Evolutionary conservation across 2,888 invertebrate genomes (phyloP).

Genomic region (Clanis bilineata): DNA sequence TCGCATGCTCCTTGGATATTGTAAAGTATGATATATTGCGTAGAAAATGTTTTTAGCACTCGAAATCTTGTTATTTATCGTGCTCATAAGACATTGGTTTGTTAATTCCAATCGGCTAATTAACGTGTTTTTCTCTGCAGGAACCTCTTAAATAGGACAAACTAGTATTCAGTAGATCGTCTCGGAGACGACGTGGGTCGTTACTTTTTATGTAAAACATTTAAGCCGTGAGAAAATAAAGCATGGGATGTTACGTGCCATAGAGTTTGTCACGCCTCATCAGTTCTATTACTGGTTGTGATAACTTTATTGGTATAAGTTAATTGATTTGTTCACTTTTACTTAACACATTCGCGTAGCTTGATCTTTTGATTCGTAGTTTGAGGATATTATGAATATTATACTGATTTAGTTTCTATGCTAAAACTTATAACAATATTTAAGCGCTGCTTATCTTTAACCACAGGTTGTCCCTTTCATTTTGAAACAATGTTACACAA

Average conservation of each 20-base stretch:
- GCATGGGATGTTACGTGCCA: neutral
- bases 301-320: too few species aligned
- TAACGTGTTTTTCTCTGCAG: neutral
- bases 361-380: too few species aligned
- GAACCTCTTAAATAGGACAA: neutral
- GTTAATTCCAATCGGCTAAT: neutral
- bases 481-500: too few species aligned
- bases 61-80: conserved; percentile 41
- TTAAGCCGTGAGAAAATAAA: neutral
- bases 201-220: neutral
- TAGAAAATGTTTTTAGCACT: conserved; percentile 44
- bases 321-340: too few species aligned
- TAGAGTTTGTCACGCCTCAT: neutral
- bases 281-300: neutral
- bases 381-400: too few species aligned
- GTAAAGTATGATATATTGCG: conserved; percentile 70
- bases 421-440: too few species aligned
- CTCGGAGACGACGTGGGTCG: too few species aligned
- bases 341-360: too few species aligned
- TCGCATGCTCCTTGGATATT: conserved; percentile 57
- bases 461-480: too few species aligned
- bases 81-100: conserved; percentile 31
- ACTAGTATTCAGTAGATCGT: too few species aligned
- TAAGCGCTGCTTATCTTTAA: too few species aligned
- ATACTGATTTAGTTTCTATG: too few species aligned